phyloP scores from a whole-genome alignment of 2,113 vertebrate species.

The Macaca fascicularis region T2T-MFA8v1.1 NC_088386.1:94685001-94685500 shows the following conservation, averaged over 20 bases:
- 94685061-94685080: not conserved
- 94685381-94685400: constrained; percentile 39
- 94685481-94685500: not conserved
- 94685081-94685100: not conserved
- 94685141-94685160: not conserved
- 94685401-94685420: not conserved
- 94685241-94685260: not conserved
- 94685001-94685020: not conserved
- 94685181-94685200: not conserved
- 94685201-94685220: not conserved
- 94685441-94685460: not conserved
- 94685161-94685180: not conserved
- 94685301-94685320: not conserved
- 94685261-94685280: not conserved
- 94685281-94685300: not conserved
- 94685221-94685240: not conserved
- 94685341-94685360: not conserved
- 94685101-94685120: not conserved
- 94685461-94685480: not conserved
- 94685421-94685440: not conserved
- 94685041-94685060: not conserved
- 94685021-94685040: not conserved
- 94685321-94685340: not conserved
- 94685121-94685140: not conserved
- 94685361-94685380: not conserved